These are phyloP conservation scores for Drosophila biarmipes DNA, from an alignment of 1,140 invertebrate species.

Conservation along the genomic window DNA sequence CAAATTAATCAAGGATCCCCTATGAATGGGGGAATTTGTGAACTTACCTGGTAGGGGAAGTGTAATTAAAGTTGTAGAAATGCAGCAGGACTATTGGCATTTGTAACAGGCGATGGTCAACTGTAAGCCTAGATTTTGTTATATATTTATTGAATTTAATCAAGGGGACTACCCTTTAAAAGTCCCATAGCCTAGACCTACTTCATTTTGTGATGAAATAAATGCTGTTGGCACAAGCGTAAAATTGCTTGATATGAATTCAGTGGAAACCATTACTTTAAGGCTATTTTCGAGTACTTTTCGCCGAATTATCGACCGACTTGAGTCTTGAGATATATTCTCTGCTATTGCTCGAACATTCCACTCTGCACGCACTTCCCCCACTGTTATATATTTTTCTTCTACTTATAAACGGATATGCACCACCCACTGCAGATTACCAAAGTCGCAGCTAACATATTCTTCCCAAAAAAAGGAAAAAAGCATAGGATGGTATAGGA, in stretches of 20 bases:
- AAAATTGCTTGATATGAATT: neutral
- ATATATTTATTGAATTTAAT: neutral
- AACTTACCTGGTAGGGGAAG: neutral
- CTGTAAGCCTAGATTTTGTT: neutral
- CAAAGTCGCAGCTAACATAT: conserved; percentile 79
- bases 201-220: neutral
- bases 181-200: neutral
- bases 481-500: conserved; percentile 25
- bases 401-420: conserved; percentile 4
- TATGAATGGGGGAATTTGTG: neutral
- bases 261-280: neutral
- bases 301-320: conserved; percentile 11
- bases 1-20: conserved; percentile 37
- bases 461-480: conserved; percentile 39
- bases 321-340: neutral
- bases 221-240: too few species aligned
- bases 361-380: conserved; percentile 64
- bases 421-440: conserved; percentile 64
- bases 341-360: conserved; percentile 6
- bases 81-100: conserved; percentile 3
- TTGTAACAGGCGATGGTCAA: conserved; percentile 1
- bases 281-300: conserved; percentile 4
- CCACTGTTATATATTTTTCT: conserved; percentile 24
- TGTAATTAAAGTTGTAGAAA: conserved; percentile 33
- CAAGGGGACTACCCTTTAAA: neutral